These are phyloP conservation scores for Emys orbicularis DNA, from an alignment of 2,797 vertebrate genomes.

Conservation along the genomic window DNA sequence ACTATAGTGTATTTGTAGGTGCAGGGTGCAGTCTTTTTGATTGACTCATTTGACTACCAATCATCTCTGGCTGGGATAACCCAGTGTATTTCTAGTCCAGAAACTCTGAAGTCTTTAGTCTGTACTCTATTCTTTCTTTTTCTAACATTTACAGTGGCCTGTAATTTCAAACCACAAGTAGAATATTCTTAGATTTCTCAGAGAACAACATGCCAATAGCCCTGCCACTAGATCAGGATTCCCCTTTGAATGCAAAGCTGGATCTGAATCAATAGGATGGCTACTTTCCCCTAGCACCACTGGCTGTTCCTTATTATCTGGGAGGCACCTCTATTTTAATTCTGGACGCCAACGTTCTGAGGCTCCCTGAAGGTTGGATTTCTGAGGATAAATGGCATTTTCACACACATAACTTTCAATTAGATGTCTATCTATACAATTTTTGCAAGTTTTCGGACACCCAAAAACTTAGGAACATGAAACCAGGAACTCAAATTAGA, in stretches of 20 bases:
- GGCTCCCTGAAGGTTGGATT: background rate
- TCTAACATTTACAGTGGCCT: too few relatives aligned
- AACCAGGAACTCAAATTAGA: slow-evolving; percentile 12
- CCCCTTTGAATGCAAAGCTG: background rate
- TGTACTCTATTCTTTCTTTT: too few relatives aligned
- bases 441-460: background rate
- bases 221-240: background rate
- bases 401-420: background rate
- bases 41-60: too few relatives aligned
- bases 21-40: too few relatives aligned
- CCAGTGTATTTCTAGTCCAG: too few relatives aligned
- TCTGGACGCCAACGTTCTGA: background rate
- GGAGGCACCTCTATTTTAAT: background rate
- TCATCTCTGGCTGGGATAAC: too few relatives aligned
- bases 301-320: background rate
- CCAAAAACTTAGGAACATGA: background rate
- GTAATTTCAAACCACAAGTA: too few relatives aligned
- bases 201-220: background rate
- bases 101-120: too few relatives aligned
- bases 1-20: too few relatives aligned
- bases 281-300: background rate
- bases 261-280: background rate
- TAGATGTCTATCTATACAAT: background rate
- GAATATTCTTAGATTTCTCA: background rate
- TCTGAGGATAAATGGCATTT: background rate